These are phyloP conservation scores for Daphoenositta chrysoptera DNA, from an alignment of 2,113 vertebrate species.

Conservation along the genomic window DNA sequence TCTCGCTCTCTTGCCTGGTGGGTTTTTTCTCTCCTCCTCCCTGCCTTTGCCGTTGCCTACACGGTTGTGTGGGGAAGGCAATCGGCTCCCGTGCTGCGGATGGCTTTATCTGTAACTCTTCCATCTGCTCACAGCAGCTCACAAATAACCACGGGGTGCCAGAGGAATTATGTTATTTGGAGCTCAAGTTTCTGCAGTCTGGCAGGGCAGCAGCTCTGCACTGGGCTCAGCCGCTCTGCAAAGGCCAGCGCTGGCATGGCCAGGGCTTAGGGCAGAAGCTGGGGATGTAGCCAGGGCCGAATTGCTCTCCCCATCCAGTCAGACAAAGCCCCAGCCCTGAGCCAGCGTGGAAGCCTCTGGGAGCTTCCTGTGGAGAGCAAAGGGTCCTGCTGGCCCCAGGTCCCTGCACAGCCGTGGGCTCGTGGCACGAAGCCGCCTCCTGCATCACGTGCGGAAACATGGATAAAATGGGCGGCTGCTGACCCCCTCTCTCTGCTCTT, in stretches of 20 bases:
- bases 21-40: neutral
- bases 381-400: neutral
- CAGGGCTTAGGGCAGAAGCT: neutral
- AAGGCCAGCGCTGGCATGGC: slow-evolving; percentile 5
- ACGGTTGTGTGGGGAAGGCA: slow-evolving; percentile 51
- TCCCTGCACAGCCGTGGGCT: neutral
- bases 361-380: neutral
- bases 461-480: neutral
- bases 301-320: accelerated
- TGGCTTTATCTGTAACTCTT: slow-evolving; percentile 64
- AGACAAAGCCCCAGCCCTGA: neutral
- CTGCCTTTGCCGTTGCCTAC: slow-evolving; percentile 45
- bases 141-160: slow-evolving; percentile 61
- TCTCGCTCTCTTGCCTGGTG: neutral
- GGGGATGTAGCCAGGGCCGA: neutral
- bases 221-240: slow-evolving; percentile 12
- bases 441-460: accelerated
- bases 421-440: accelerated
- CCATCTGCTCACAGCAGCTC: slow-evolving; percentile 60
- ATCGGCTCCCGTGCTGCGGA: slow-evolving; percentile 48
- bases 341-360: neutral
- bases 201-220: slow-evolving; percentile 39
- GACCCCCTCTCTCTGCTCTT: accelerated
- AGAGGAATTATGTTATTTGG: slow-evolving; percentile 62
- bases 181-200: slow-evolving; percentile 54